Conservation (phyloP, 2,797 vertebrate species). For the Mormyrus proboscirostris region DNA sequence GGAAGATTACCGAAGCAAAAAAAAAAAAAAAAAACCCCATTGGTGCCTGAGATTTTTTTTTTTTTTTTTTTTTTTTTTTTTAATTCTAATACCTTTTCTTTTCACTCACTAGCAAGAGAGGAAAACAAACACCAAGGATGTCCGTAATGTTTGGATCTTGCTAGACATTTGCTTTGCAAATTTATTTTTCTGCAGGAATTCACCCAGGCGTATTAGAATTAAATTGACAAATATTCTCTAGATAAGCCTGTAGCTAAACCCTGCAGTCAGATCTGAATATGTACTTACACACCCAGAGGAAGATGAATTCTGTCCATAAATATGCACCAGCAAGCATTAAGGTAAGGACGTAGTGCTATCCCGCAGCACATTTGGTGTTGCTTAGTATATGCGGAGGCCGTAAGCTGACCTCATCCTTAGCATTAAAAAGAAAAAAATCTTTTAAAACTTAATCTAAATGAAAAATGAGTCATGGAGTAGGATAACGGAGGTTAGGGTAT, state of each 20-base stretch:
- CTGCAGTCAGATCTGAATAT: conserved; percentile 6
- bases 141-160: background rate
- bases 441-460: background rate
- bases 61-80: background rate
- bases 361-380: background rate
- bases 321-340: background rate
- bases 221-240: conserved; percentile 9
- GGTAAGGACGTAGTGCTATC: background rate
- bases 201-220: background rate
- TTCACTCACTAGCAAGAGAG: background rate
- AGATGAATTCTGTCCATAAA: background rate
- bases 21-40: background rate
- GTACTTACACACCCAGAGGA: background rate
- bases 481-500: background rate
- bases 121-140: background rate
- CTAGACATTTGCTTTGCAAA: conserved; percentile 9
- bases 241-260: conserved; percentile 1
- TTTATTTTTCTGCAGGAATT: background rate
- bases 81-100: background rate
- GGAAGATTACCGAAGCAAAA: background rate
- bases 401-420: background rate
- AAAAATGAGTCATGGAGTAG: background rate
- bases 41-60: background rate
- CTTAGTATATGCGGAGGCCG: background rate
- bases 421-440: background rate